Evolutionary conservation across 2,888 invertebrate genomes (phyloP).

Genomic region (Loripinus fragilis): DNA sequence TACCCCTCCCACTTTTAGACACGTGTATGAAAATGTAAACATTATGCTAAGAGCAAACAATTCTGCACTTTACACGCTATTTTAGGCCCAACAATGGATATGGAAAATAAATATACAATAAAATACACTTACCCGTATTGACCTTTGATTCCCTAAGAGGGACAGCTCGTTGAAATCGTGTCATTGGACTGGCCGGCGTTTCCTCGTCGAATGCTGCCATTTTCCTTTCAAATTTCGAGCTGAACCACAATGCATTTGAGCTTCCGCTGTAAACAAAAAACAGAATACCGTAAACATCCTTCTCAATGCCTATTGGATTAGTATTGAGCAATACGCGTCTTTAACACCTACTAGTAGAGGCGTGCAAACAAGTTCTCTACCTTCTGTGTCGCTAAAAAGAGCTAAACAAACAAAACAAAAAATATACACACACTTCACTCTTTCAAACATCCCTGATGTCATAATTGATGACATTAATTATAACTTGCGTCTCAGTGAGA

Average conservation of each 20-base stretch:
- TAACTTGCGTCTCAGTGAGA: too few relatives aligned
- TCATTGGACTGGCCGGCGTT: constrained; percentile 47
- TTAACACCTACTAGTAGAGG: background rate
- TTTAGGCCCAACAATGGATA: too few relatives aligned
- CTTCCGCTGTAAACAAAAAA: constrained; percentile 59
- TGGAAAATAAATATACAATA: too few relatives aligned
- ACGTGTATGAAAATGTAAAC: too few relatives aligned
- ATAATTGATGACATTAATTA: too few relatives aligned
- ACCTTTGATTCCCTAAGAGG: constrained; percentile 50
- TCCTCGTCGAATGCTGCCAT: constrained; percentile 59
- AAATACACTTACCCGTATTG: constrained; percentile 29
- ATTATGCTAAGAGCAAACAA: too few relatives aligned
- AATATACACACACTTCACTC: too few relatives aligned
- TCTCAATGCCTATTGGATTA: background rate
- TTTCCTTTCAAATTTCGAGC: constrained; percentile 64
- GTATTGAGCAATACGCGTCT: background rate
- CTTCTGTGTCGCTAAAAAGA: background rate
- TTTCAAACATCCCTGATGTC: too few relatives aligned
- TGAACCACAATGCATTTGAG: constrained; percentile 59
- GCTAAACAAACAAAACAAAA: too few relatives aligned
- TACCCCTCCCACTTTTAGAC: too few relatives aligned
- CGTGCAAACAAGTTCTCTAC: background rate
- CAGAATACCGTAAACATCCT: constrained; percentile 12
- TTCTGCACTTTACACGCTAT: too few relatives aligned
- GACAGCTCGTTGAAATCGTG: constrained; percentile 51